These are phyloP conservation scores for Nematolebias whitei DNA, from an alignment of 2,113 vertebrate genomes.

Conservation along the genomic window DNA sequence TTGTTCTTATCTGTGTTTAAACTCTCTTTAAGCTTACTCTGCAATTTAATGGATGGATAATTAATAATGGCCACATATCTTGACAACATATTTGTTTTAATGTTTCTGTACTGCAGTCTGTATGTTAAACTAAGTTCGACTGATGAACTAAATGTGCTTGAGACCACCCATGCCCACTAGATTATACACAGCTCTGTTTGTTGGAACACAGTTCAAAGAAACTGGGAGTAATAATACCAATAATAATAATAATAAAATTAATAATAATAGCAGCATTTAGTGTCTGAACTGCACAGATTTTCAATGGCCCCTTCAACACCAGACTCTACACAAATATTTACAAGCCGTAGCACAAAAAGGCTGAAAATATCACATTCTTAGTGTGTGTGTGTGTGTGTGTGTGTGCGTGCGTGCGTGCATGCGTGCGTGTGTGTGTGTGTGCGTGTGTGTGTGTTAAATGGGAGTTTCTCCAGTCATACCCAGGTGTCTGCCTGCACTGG, in stretches of 20 bases:
- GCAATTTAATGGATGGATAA: background rate
- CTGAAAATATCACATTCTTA: constrained; percentile 10
- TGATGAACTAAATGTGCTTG: constrained; percentile 33
- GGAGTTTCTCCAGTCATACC: background rate
- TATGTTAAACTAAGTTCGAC: constrained; percentile 35
- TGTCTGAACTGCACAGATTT: constrained; percentile 30
- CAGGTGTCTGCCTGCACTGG: constrained; percentile 20
- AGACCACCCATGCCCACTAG: constrained; percentile 56
- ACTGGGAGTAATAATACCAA: constrained; percentile 30
- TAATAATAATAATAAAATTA: constrained; percentile 9
- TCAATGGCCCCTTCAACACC: constrained; percentile 37
- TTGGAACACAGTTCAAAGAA: constrained; percentile 48
- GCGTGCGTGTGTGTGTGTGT: constrained; percentile 73
- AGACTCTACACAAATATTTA: constrained; percentile 60
- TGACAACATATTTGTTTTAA: constrained; percentile 9
- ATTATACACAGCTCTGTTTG: constrained; percentile 32
- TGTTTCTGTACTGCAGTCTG: constrained; percentile 8
- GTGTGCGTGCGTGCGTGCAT: constrained; percentile 60
- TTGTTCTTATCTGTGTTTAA: background rate
- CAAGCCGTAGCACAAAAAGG: constrained; percentile 27
- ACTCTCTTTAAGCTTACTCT: background rate
- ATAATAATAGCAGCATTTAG: constrained; percentile 8
- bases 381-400: background rate
- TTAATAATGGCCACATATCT: constrained; percentile 10
- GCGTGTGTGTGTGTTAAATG: constrained; percentile 1